Conservation (phyloP, 2,888 invertebrate species). For the Mesopsocus fuscifrons region DNA sequence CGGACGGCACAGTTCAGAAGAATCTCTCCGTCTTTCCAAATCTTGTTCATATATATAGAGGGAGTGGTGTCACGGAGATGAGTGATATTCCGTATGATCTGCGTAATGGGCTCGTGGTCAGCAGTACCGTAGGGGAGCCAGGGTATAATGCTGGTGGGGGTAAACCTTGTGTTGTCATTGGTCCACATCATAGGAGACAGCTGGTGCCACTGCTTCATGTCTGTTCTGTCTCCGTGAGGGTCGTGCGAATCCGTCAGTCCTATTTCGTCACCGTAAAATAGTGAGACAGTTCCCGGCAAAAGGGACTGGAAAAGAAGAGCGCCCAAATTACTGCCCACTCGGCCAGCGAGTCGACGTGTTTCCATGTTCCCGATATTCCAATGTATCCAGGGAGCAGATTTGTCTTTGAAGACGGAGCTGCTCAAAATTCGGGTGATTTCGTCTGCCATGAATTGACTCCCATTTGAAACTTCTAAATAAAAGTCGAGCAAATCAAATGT, state of each 20-base stretch:
- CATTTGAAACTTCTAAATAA: conserved; percentile 36
- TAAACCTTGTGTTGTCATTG: conserved; percentile 25
- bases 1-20: conserved; percentile 46
- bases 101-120: conserved; percentile 18
- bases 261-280: conserved; percentile 87
- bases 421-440: conserved; percentile 26
- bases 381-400: conserved; percentile 44
- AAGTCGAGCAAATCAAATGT: conserved; percentile 55
- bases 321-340: conserved; percentile 43
- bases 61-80: conserved; percentile 40
- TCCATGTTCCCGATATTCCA: conserved; percentile 56
- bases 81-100: conserved; percentile 37
- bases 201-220: conserved; percentile 37
- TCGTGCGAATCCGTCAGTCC: conserved; percentile 40
- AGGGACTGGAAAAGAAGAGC: conserved; percentile 54
- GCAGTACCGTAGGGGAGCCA: conserved; percentile 35
- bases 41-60: conserved; percentile 51
- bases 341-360: conserved; percentile 37
- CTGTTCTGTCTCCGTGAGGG: conserved; percentile 29
- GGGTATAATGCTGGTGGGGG: conserved; percentile 31
- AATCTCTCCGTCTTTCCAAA: conserved; percentile 41
- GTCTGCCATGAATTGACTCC: conserved; percentile 24
- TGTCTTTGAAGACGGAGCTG: neutral
- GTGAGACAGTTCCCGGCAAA: conserved; percentile 68
- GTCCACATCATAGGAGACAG: conserved; percentile 50